Conservation (phyloP, 2,113 vertebrate genomes). For the Clarias gariepinus region DNA sequence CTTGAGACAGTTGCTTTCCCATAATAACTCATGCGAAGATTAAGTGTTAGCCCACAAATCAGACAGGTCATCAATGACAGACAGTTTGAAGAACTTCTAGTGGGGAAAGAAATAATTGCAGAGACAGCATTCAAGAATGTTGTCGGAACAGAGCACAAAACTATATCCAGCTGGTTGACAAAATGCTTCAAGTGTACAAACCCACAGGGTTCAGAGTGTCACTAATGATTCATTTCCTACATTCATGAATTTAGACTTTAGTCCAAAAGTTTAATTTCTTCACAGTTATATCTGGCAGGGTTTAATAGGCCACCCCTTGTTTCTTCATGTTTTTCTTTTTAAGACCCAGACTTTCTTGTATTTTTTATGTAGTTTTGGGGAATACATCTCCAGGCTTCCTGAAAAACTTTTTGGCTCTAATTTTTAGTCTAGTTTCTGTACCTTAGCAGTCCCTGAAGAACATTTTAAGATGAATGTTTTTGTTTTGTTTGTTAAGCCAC, state of each 20-base stretch:
- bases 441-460: too few species aligned
- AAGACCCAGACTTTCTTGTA: too few species aligned
- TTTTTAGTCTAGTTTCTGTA: too few species aligned
- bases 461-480: too few species aligned
- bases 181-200: background rate
- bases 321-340: too few species aligned
- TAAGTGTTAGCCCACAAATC: background rate
- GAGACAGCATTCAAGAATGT: background rate
- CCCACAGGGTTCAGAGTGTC: background rate
- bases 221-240: background rate
- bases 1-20: background rate
- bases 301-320: background rate
- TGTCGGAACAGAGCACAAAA: background rate
- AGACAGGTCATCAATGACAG: background rate
- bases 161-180: background rate
- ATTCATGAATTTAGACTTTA: background rate
- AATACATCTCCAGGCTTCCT: too few species aligned
- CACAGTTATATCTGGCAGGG: background rate
- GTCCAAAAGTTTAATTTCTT: background rate
- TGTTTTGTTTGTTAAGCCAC: too few species aligned
- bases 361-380: too few species aligned
- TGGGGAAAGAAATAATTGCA: background rate
- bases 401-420: too few species aligned
- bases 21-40: background rate
- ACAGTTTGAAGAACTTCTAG: background rate